Evolutionary conservation across 2,113 vertebrate genomes (phyloP).

Genomic region (Mus pahari): DNA sequence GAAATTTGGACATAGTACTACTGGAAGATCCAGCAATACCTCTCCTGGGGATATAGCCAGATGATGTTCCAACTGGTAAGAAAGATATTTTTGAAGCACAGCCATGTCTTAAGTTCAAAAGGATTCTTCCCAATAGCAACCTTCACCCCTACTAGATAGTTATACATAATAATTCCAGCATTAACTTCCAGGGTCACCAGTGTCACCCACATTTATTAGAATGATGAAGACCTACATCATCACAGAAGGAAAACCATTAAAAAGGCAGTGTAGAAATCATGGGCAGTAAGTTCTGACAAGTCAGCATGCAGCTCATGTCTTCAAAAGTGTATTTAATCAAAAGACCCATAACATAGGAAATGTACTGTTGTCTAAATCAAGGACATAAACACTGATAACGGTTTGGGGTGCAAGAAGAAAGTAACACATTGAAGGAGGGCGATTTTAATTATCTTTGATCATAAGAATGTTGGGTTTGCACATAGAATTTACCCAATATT

Average conservation of each 20-base stretch:
- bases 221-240: neutral
- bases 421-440: neutral
- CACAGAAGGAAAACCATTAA: neutral
- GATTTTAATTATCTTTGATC: neutral
- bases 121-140: neutral
- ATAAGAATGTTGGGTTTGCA: neutral
- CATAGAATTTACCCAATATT: neutral
- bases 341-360: neutral
- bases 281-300: neutral
- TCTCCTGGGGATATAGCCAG: no score
- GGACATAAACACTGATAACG: neutral
- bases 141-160: rapidly evolving
- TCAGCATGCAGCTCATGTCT: neutral
- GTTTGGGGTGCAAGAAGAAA: neutral
- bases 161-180: neutral
- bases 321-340: neutral
- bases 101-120: neutral
- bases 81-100: neutral
- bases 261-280: neutral
- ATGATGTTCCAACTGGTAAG: no score
- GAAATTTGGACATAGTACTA: no score
- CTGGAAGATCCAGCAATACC: no score
- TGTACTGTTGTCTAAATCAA: neutral
- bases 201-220: no score
- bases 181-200: neutral